Evolutionary conservation across 2,888 invertebrate species (phyloP), one percentile per base, ranked within the genome.

Genomic region (Dinocampus coccinellae): DNA sequence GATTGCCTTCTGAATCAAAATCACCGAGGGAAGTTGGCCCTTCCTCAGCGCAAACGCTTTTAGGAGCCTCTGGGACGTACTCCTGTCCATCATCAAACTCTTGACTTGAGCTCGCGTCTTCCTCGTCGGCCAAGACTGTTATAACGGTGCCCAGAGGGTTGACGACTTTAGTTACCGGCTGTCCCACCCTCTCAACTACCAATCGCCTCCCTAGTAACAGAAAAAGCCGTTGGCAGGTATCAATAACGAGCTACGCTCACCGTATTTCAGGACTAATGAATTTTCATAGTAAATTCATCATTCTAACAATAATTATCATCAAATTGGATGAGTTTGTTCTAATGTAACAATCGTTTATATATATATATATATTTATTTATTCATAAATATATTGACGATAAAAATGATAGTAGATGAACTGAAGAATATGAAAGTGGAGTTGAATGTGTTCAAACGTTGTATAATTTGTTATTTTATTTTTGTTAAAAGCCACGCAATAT

Each of bases 181-280:
- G 88, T 84, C 88, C 87, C 87, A 86, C 86, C 86, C 86, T 83
- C 83, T 85, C 88, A 86, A 86, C 85, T 85, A 87, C 86, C 87
- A 87, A 84, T 87, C 88, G 89, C 89, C 91, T 92, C 92, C 93
- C 93, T 92, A 85, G 80, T 83, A 91, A 92, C 92, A 92, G 91
- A 92, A 92, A 92, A 91, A 94, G 93, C 94, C 94, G 93, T 93
- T 93, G 94, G 94, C 94, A 92, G 92, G 92, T 90, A 88, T 88
- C 86, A 87, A 82, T 84, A 83, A 79, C 80, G 80, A 78, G 78
- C 78, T 76, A 77, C 65, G 65, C 67, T 68, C 61, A 70, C 66
- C 70, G 63, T 69, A 55, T 69, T 69, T 72, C 64, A 24, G 42
- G 39, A 33, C 42, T 9, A 26, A 55, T 69, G 61, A 73, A 60